A percentile compares a stretch with the other conserved stretches of the same genome.
Conservation (phyloP, 2,113 vertebrate genomes). For the Hypomesus transpacificus region DNA sequence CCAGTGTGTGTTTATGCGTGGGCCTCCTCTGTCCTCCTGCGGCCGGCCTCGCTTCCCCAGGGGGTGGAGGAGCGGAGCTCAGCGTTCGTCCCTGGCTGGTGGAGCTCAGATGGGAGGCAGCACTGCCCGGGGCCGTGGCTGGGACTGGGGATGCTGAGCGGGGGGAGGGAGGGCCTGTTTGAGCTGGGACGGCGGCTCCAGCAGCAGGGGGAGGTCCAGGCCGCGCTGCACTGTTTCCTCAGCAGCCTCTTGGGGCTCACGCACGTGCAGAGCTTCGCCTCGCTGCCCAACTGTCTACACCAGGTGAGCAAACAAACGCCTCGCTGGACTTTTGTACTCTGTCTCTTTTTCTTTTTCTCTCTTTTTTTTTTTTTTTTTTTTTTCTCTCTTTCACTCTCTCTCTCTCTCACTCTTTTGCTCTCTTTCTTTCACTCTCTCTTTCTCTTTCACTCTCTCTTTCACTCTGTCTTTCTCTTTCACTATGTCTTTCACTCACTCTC, state of each 20-base stretch:
- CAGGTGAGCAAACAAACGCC: conserved; percentile 67
- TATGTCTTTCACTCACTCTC: background rate
- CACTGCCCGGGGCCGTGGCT: conserved; percentile 52
- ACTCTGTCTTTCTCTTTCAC: too few species aligned
- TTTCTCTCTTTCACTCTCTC: background rate
- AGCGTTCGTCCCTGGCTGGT: conserved; percentile 38
- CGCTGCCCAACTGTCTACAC: conserved; percentile 77
- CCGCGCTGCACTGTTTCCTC: conserved; percentile 77
- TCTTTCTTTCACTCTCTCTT: background rate
- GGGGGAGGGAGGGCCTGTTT: conserved; percentile 76
- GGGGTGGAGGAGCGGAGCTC: conserved; percentile 25
- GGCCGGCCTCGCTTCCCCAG: conserved; percentile 22
- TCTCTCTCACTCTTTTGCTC: background rate
- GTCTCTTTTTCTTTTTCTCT: too few species aligned
- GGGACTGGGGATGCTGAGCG: conserved; percentile 74
- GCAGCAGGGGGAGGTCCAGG: conserved; percentile 76
- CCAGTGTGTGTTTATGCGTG: background rate
- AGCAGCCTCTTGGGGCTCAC: conserved; percentile 76
- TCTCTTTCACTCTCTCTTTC: background rate
- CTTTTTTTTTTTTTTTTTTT: background rate
- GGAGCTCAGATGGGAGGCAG: conserved; percentile 68
- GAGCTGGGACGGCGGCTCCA: conserved; percentile 79
- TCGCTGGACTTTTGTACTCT: too few species aligned
- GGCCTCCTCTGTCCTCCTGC: conserved; percentile 36
- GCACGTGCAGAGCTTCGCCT: conserved; percentile 76